These are phyloP conservation scores for Crotophaga sulcirostris DNA, from an alignment of 2,113 vertebrate genomes.

Conservation along the genomic window DNA sequence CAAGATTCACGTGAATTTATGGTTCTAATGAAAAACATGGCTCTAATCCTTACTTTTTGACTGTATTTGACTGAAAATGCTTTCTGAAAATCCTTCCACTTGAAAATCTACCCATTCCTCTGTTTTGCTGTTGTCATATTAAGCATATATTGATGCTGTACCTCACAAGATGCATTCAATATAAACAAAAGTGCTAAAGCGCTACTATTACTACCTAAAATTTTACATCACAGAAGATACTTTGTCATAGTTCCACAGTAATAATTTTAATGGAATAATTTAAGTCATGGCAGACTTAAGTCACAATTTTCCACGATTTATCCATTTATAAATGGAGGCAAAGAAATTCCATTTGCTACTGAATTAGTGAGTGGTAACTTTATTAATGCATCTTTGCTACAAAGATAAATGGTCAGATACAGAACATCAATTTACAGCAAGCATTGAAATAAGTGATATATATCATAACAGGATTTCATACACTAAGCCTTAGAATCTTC, in stretches of 20 bases:
- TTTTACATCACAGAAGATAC: neutral
- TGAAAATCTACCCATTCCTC: neutral
- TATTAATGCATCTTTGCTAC: slow-evolving; percentile 21
- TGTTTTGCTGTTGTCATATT: neutral
- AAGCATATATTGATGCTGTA: neutral
- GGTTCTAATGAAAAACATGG: neutral
- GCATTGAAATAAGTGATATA: slow-evolving; percentile 11
- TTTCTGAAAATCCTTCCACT: neutral
- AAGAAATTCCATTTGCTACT: slow-evolving; percentile 33
- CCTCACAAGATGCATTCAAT: neutral
- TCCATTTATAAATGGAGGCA: neutral
- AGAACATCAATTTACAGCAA: slow-evolving; percentile 4
- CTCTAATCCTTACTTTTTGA: neutral
- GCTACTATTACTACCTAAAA: neutral
- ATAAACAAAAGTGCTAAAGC: neutral
- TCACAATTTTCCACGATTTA: neutral
- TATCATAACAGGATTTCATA: neutral
- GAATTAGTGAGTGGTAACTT: slow-evolving; percentile 10
- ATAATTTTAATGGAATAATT: neutral
- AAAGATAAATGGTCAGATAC: slow-evolving; percentile 11
- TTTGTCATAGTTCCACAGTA: neutral
- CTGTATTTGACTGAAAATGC: neutral
- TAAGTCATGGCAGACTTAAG: neutral
- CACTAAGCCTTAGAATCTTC: neutral
- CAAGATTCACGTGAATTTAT: neutral